Percentiles rank a stretch among this genome's conserved stretches.
phyloP scores from a whole-genome alignment of 2,888 invertebrate species.

The Plagiodera versicolora region DNA sequence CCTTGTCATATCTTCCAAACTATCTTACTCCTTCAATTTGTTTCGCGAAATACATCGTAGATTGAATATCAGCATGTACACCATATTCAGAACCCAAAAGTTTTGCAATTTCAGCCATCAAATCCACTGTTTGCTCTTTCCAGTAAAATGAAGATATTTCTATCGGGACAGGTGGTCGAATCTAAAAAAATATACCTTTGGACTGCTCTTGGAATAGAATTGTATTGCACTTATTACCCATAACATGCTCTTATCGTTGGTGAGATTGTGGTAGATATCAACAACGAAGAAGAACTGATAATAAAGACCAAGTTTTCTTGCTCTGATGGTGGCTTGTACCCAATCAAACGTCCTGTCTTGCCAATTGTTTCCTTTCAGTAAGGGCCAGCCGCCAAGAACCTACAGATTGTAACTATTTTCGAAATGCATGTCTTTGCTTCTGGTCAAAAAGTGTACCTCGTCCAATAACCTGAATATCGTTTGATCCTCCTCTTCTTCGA shows the following conservation, averaged over 20 bases:
- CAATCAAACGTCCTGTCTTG: constrained; percentile 39
- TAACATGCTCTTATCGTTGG: constrained; percentile 10
- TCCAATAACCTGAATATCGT: constrained; percentile 36
- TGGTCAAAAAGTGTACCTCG: constrained; percentile 32
- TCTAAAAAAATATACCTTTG: constrained; percentile 24
- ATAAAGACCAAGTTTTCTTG: constrained; percentile 38
- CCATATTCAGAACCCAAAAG: constrained; percentile 34
- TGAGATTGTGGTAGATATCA: constrained; percentile 12
- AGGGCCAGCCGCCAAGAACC: constrained; percentile 44
- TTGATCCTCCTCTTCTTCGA: constrained; percentile 31
- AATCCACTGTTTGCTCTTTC: constrained; percentile 31
- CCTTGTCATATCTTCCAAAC: not conserved
- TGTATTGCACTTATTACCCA: constrained; percentile 20
- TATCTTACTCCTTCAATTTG: constrained; percentile 33
- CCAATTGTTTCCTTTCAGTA: constrained; percentile 38
- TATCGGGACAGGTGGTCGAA: constrained; percentile 26
- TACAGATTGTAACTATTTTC: not conserved
- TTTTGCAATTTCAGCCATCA: constrained; percentile 38
- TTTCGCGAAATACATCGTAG: constrained; percentile 38
- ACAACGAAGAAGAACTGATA: constrained; percentile 36
- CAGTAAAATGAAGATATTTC: constrained; percentile 23
- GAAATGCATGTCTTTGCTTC: too few species aligned
- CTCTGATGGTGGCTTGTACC: constrained; percentile 37
- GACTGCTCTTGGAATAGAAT: too few species aligned
- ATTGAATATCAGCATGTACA: constrained; percentile 33